phyloP scores from a whole-genome alignment of 2,113 vertebrate species.

The Malurus alboscapulatus region DNA sequence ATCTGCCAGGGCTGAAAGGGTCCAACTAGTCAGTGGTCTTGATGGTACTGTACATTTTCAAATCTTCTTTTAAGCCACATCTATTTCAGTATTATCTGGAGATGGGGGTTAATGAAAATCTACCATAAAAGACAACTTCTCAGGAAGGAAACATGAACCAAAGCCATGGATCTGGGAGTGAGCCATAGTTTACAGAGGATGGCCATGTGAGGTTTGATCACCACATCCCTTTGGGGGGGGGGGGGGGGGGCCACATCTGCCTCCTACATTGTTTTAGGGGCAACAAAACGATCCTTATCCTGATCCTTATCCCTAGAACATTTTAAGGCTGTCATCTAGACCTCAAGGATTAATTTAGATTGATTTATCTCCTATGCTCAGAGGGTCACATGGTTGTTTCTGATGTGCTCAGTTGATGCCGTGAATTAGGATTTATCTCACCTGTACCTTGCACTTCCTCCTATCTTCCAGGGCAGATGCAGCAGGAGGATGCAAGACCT shows the following conservation, averaged over 20 bases:
- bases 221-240: neutral
- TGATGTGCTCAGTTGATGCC: neutral
- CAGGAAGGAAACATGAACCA: neutral
- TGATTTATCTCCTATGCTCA: neutral
- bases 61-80: neutral
- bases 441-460: neutral
- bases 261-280: neutral
- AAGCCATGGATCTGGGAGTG: neutral
- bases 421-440: neutral
- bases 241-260: neutral
- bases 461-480: rapidly evolving
- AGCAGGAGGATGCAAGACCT: neutral
- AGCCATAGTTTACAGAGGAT: neutral
- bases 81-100: neutral
- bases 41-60: neutral
- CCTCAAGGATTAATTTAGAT: neutral
- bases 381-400: neutral
- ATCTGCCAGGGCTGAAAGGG: neutral
- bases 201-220: neutral
- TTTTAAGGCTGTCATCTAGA: neutral
- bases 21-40: neutral
- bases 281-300: too few relatives aligned
- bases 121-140: neutral
- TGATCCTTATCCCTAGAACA: neutral
- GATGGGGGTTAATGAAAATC: neutral